A percentile compares a stretch with the other conserved stretches of the same genome.
Evolutionary conservation across 2,797 vertebrate genomes (phyloP).

Genomic region (Sebastiscus tertius): DNA sequence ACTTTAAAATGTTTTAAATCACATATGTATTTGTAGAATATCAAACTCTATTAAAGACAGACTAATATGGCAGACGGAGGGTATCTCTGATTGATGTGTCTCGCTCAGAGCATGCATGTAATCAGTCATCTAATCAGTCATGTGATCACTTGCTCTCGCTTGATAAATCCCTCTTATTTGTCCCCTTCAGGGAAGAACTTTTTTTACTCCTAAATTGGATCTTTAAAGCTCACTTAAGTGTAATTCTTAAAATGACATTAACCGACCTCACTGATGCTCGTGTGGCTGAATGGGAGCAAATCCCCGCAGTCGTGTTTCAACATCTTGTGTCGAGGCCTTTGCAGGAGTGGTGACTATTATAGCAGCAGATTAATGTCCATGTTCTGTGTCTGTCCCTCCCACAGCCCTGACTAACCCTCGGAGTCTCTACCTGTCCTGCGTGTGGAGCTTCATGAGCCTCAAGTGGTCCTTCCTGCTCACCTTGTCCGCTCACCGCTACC

Average conservation of each 20-base stretch:
- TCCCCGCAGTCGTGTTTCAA: neutral
- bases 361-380: neutral
- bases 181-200: too few species aligned
- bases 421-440: constrained; percentile 90
- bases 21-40: neutral
- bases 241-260: neutral
- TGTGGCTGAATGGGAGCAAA: neutral
- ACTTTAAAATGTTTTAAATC: too few species aligned
- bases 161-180: neutral
- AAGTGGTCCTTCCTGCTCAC: constrained; percentile 93
- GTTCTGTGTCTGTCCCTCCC: constrained; percentile 10
- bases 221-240: neutral
- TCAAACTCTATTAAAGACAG: neutral
- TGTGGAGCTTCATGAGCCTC: constrained; percentile 94
- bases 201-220: neutral
- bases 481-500: constrained; percentile 88
- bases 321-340: neutral
- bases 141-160: neutral
- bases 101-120: neutral
- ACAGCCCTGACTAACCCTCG: constrained; percentile 87
- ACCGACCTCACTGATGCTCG: neutral
- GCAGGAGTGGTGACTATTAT: neutral
- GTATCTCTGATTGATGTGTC: neutral
- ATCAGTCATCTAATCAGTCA: neutral
- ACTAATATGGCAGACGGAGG: neutral